phyloP scores from a whole-genome alignment of 2,113 vertebrate species.

The Channa maculata region DNA sequence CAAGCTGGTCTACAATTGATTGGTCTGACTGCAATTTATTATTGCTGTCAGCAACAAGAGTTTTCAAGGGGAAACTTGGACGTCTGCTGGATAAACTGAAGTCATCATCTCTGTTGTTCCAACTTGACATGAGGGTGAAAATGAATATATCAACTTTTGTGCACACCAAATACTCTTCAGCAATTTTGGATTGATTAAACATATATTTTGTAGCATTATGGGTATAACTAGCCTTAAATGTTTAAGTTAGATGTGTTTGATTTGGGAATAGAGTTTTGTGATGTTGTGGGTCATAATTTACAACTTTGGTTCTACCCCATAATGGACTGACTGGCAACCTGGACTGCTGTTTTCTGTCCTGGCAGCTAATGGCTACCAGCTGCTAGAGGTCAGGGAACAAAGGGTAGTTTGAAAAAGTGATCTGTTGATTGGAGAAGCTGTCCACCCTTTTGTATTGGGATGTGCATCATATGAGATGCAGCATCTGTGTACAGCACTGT shows the following conservation, averaged over 20 bases:
- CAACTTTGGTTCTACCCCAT: slow-evolving; percentile 44
- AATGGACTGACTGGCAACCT: slow-evolving; percentile 72
- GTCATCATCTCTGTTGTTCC: slow-evolving; percentile 52
- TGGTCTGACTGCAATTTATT: slow-evolving; percentile 81
- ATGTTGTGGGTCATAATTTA: slow-evolving; percentile 52
- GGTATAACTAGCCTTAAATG: not conserved
- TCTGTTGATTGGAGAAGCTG: slow-evolving; percentile 78
- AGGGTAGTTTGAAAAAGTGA: slow-evolving; percentile 83
- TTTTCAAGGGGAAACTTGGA: slow-evolving; percentile 81
- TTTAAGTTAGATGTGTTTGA: slow-evolving; percentile 7
- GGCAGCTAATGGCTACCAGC: slow-evolving; percentile 84
- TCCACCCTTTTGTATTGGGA: slow-evolving; percentile 77
- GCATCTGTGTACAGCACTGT: slow-evolving; percentile 78
- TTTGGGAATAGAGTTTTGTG: slow-evolving; percentile 26
- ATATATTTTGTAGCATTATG: not conserved
- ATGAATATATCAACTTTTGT: not conserved
- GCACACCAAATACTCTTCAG: not conserved
- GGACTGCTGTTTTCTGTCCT: slow-evolving; percentile 75
- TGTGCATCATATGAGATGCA: slow-evolving; percentile 79
- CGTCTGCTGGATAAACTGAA: slow-evolving; percentile 36
- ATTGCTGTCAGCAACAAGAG: slow-evolving; percentile 79
- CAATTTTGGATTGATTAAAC: not conserved
- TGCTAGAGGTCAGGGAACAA: slow-evolving; percentile 78
- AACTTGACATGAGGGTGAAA: slow-evolving; percentile 46
- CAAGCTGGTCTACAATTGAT: slow-evolving; percentile 81